These are phyloP conservation scores for Rhynchotus rufescens DNA, from an alignment of 2,797 vertebrate species.

Conservation along the genomic window DNA sequence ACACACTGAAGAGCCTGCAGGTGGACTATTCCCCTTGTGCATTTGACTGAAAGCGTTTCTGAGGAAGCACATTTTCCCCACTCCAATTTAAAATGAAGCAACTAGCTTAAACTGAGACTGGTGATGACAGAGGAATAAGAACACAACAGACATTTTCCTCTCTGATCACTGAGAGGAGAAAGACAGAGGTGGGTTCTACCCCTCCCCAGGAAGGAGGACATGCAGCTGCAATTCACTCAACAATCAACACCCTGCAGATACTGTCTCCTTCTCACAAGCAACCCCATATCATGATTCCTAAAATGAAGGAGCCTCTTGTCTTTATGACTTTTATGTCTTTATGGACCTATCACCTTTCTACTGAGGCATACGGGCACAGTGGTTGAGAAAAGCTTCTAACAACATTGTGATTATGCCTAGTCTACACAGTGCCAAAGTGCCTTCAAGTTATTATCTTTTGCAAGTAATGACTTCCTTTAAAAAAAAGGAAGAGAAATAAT, in stretches of 20 bases:
- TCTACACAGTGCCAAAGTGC: background rate
- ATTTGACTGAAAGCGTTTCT: background rate
- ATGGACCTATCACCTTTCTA: background rate
- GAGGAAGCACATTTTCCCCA: background rate
- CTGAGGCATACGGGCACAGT: background rate
- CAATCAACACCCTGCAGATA: background rate
- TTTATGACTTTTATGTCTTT: background rate
- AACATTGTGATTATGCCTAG: background rate
- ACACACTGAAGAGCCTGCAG: background rate
- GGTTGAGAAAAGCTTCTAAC: fast-evolving
- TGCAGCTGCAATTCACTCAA: background rate
- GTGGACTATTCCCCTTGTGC: background rate
- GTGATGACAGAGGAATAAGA: background rate
- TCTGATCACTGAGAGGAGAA: background rate
- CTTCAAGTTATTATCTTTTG: background rate
- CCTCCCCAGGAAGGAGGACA: background rate
- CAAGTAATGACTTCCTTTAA: background rate
- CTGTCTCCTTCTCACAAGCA: too few species aligned
- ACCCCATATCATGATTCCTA: background rate
- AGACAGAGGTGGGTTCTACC: background rate
- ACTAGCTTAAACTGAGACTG: conserved; percentile 4
- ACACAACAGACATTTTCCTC: background rate
- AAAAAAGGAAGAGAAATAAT: background rate
- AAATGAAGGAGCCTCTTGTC: background rate
- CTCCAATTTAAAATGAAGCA: conserved; percentile 14